Evolutionary conservation across 2,113 vertebrate genomes (phyloP).

Genomic region (Ellobius talpinus): DNA sequence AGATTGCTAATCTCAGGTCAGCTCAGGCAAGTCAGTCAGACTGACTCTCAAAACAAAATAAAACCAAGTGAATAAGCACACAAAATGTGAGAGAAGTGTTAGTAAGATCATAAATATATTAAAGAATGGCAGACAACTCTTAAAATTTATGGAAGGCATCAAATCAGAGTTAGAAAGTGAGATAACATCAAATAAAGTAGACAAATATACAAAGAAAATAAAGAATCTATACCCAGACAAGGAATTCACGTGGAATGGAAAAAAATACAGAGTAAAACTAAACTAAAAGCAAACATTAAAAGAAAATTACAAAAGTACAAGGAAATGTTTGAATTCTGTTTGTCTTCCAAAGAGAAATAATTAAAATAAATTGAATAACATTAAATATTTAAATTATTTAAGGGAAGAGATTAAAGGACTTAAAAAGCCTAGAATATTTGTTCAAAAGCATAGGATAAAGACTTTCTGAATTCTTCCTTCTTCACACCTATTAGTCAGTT

Average conservation of each 20-base stretch:
- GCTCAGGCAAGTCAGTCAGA: not conserved
- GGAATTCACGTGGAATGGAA: not conserved
- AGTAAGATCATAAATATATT: not conserved
- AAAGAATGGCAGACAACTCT: not conserved
- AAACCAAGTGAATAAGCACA: not conserved
- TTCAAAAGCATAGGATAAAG: not conserved
- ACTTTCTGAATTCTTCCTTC: not conserved
- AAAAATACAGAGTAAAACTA: not conserved
- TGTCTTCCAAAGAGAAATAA: not conserved
- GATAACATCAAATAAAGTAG: not conserved
- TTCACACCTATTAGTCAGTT: not conserved
- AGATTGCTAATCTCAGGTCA: not conserved
- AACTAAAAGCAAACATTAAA: not conserved
- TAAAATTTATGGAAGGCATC: not conserved
- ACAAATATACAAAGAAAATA: not conserved
- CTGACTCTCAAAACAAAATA: not conserved
- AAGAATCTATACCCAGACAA: not conserved
- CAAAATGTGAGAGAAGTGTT: not conserved
- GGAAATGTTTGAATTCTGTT: not conserved
- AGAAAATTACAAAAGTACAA: not conserved
- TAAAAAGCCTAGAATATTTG: not conserved
- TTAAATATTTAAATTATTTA: not conserved
- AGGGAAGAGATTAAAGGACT: not conserved
- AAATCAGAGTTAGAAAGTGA: not conserved
- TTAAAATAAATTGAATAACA: not conserved